phyloP scores from a whole-genome alignment of 2,888 invertebrate species.

The Rambutsinella grinnellia region DNA sequence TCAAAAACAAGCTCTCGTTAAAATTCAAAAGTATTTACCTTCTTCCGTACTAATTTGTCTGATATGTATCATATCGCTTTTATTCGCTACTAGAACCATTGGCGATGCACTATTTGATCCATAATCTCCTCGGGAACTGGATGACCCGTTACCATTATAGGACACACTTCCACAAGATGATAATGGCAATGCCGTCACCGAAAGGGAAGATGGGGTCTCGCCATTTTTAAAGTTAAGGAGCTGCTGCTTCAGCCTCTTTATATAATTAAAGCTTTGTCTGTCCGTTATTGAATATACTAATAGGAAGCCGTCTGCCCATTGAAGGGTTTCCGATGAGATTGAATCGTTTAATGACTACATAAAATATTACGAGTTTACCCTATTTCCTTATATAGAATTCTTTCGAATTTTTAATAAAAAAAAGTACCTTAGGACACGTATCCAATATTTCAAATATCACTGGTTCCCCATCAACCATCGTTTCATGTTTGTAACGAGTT shows the following conservation, averaged over 20 bases:
- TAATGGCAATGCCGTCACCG: conserved; percentile 16
- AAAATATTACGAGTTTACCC: not conserved
- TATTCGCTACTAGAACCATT: conserved; percentile 88
- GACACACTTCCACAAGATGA: conserved; percentile 7
- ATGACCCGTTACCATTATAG: conserved; percentile 42
- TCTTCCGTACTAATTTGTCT: conserved; percentile 90
- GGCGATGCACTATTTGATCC: conserved; percentile 70
- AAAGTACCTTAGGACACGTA: conserved; percentile 84
- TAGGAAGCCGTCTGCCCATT: conserved; percentile 92
- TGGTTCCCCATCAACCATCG: conserved; percentile 88
- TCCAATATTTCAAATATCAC: conserved; percentile 92
- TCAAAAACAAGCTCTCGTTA: not conserved
- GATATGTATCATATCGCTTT: conserved; percentile 91
- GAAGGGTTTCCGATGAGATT: conserved; percentile 80
- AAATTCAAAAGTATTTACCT: no score
- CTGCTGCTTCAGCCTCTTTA: conserved; percentile 79
- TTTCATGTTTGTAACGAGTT: conserved; percentile 91
- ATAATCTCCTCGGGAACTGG: conserved; percentile 21
- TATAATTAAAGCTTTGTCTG: conserved; percentile 85
- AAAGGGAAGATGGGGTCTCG: conserved; percentile 8
- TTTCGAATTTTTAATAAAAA: not conserved
- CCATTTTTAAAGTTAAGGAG: conserved; percentile 72
- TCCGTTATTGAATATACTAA: conserved; percentile 93
- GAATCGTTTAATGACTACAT: conserved; percentile 79
- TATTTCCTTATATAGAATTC: not conserved